Conservation (phyloP, 2,888 invertebrate genomes). For the Amblyteles armatorius region DNA sequence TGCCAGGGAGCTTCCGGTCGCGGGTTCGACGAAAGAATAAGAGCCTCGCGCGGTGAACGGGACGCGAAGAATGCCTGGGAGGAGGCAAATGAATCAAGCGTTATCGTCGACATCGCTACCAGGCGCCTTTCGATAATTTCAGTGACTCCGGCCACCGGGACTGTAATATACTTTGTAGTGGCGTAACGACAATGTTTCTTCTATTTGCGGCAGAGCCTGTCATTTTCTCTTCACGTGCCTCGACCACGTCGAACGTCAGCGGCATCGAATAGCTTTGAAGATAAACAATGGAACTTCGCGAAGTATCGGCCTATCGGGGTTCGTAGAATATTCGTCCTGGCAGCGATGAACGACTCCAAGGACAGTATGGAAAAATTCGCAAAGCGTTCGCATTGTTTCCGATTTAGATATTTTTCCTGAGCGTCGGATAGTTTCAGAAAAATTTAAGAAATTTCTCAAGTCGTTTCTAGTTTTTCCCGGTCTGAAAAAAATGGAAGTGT, state of each 20-base stretch:
- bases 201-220: neutral
- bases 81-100: slow-evolving; percentile 13
- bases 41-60: neutral
- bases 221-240: neutral
- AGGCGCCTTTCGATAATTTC: slow-evolving; percentile 39
- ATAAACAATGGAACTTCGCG: neutral
- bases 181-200: neutral
- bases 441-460: neutral
- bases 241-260: neutral
- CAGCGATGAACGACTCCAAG: neutral
- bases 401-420: neutral
- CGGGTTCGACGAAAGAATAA: slow-evolving; percentile 55
- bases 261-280: neutral
- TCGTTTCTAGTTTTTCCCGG: too few relatives aligned
- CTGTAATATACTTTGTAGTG: slow-evolving; percentile 1
- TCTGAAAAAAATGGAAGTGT: neutral
- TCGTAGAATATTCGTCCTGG: neutral
- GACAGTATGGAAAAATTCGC: neutral
- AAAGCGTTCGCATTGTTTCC: neutral
- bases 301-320: neutral
- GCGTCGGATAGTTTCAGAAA: neutral
- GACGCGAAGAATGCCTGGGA: slow-evolving; percentile 23
- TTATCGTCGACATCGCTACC: slow-evolving; percentile 57
- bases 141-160: neutral
- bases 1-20: slow-evolving; percentile 59